Evolutionary conservation across 2,113 vertebrate genomes (phyloP).

Genomic region (Oophaga pumilio): DNA sequence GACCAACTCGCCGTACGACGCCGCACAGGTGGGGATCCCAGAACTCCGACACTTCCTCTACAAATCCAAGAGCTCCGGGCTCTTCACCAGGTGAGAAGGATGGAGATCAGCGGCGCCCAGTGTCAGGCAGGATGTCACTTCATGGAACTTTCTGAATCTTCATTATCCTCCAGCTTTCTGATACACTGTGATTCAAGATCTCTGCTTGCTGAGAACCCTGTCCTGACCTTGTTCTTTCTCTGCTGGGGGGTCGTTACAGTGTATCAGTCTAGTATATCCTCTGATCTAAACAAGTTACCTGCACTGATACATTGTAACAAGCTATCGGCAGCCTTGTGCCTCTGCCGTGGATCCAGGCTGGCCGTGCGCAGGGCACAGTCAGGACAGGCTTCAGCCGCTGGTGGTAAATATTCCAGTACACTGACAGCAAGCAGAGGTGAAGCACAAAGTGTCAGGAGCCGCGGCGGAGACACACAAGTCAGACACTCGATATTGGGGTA

Average conservation of each 20-base stretch:
- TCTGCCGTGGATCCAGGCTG: no score
- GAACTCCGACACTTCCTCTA: conserved; percentile 97
- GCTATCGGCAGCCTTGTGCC: no score
- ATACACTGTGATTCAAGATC: background rate
- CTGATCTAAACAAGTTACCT: no score
- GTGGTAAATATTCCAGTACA: background rate
- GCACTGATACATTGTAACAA: no score
- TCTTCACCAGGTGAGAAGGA: conserved; percentile 91
- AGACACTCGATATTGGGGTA: background rate
- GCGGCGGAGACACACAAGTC: no score
- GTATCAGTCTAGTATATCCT: no score
- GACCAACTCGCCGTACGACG: conserved; percentile 81
- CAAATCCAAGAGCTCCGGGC: conserved; percentile 96
- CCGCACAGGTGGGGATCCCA: conserved; percentile 86
- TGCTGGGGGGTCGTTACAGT: no score
- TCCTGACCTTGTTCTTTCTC: background rate
- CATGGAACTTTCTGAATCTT: no score
- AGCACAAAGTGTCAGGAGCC: background rate
- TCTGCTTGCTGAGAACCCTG: background rate
- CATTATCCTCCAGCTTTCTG: no score
- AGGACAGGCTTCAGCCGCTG: no score
- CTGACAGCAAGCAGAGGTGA: background rate
- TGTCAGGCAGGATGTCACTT: background rate
- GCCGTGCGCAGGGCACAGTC: no score
- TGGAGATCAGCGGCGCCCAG: background rate